These are phyloP conservation scores for Mesorhabditis sp. DNA, from an alignment of 2,888 invertebrate species.

Conservation along the genomic window DNA sequence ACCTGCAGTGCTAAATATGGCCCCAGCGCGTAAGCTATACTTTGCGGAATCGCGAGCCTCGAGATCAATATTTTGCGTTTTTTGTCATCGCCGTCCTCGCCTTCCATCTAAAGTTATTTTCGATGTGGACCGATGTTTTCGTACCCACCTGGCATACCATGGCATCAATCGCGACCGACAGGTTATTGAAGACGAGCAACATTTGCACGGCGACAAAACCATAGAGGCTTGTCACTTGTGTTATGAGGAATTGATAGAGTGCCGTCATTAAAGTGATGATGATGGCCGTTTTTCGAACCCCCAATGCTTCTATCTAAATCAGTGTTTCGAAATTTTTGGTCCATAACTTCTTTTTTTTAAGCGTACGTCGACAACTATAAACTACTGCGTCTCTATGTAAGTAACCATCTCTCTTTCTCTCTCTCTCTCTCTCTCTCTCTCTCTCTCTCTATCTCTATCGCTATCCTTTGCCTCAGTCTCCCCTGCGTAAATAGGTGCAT, in stretches of 20 bases:
- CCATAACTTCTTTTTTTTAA: neutral
- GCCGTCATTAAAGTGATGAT: slow-evolving; percentile 21
- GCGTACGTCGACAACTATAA: neutral
- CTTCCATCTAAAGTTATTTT: slow-evolving; percentile 13
- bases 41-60: slow-evolving; percentile 42
- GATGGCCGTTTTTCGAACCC: slow-evolving; percentile 33
- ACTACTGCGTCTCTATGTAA: neutral
- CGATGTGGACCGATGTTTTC: slow-evolving; percentile 5
- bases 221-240: slow-evolving; percentile 23
- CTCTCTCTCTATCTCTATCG: too few relatives aligned
- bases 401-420: neutral
- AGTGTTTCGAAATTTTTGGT: neutral
- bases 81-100: slow-evolving; percentile 44
- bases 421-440: too few relatives aligned
- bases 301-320: slow-evolving; percentile 40
- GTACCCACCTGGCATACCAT: slow-evolving; percentile 27
- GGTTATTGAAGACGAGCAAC: slow-evolving; percentile 37
- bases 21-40: slow-evolving; percentile 45
- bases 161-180: slow-evolving; percentile 45
- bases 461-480: too few relatives aligned
- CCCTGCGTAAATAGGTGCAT: too few relatives aligned
- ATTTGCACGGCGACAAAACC: slow-evolving; percentile 29
- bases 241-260: slow-evolving; percentile 22
- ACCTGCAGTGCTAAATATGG: slow-evolving; percentile 36
- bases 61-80: slow-evolving; percentile 41